A percentile compares a stretch with the other conserved stretches of the same genome.
Conservation (phyloP, 2,113 vertebrate genomes). For the Chroicocephalus ridibundus region DNA sequence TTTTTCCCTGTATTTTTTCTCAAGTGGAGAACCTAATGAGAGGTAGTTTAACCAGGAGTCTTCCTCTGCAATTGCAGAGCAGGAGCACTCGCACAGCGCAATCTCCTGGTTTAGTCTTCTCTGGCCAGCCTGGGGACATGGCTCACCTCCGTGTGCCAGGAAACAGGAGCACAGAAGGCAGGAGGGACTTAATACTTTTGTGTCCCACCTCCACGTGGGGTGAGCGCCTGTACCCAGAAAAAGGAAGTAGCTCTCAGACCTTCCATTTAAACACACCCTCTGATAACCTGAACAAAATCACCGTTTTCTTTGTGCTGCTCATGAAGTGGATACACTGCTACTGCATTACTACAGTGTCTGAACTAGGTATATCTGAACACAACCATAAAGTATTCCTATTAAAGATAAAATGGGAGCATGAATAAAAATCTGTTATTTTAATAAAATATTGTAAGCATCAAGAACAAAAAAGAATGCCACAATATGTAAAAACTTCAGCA, state of each 20-base stretch:
- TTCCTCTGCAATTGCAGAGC: background rate
- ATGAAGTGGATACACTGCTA: background rate
- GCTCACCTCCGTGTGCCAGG: background rate
- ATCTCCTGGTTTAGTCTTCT: background rate
- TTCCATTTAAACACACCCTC: background rate
- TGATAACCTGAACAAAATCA: background rate
- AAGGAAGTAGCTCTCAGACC: background rate
- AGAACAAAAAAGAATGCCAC: background rate
- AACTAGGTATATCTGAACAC: background rate
- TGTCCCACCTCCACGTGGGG: fast-evolving
- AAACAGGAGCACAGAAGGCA: background rate
- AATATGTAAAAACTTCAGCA: background rate
- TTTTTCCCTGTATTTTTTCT: background rate
- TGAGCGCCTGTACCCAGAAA: background rate
- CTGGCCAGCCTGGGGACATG: background rate
- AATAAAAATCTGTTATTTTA: background rate
- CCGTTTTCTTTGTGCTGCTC: background rate
- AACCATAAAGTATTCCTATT: background rate
- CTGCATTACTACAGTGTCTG: background rate
- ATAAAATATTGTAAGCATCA: background rate
- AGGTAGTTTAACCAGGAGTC: background rate
- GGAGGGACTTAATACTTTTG: background rate
- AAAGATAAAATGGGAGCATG: background rate
- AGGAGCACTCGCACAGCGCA: background rate
- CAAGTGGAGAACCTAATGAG: background rate